phyloP scores from a whole-genome alignment of 2,888 invertebrate genomes.

The Artemia sinica region DNA sequence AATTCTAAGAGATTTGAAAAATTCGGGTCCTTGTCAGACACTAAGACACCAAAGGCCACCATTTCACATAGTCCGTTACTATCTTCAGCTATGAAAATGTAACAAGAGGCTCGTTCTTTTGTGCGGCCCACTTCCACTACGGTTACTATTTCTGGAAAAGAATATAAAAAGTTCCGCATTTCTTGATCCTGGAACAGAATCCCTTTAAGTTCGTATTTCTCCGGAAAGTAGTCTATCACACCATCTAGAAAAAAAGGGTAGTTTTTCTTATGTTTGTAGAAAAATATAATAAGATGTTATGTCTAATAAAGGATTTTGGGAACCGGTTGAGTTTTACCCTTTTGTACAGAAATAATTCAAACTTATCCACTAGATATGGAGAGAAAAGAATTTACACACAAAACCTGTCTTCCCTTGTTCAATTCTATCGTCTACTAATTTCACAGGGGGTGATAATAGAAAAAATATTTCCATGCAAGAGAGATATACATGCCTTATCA shows the following conservation, averaged over 20 bases:
- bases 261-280: too few species aligned
- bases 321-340: too few species aligned
- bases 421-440: too few species aligned
- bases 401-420: too few species aligned
- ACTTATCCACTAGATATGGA: too few species aligned
- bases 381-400: too few species aligned
- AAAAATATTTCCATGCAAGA: too few species aligned
- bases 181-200: neutral
- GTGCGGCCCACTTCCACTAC: neutral
- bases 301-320: too few species aligned
- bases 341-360: too few species aligned
- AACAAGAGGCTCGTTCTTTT: constrained; percentile 1
- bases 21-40: constrained; percentile 9
- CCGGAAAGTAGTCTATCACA: neutral
- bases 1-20: neutral
- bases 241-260: neutral
- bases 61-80: neutral
- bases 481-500: too few species aligned
- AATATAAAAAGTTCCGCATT: constrained; percentile 1
- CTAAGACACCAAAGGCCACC: constrained; percentile 2
- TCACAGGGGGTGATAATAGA: too few species aligned
- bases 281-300: too few species aligned
- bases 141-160: constrained; percentile 5
- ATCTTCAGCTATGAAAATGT: neutral
- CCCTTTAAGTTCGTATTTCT: constrained; percentile 11